A percentile compares a stretch with the other conserved stretches of the same genome.
Conservation (phyloP, 92 coral and sea anemone species). For the Heliopora coerulea region DNA sequence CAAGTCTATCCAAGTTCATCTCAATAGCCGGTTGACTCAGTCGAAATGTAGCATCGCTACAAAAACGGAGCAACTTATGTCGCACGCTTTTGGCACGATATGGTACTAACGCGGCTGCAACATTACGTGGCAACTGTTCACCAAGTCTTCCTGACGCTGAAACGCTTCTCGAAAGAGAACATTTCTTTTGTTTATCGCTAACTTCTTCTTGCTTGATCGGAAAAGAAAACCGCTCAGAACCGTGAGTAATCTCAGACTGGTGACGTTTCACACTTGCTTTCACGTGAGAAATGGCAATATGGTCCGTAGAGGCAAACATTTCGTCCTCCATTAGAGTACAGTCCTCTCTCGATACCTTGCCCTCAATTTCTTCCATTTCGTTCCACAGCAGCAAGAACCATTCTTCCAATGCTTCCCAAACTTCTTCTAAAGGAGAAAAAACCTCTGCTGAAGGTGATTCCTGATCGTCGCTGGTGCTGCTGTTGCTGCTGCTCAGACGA, state of each 20-base stretch:
- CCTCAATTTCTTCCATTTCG: conserved; percentile 53
- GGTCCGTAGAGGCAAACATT: background rate
- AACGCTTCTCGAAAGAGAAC: conserved; percentile 17
- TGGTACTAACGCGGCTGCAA: conserved; percentile 58
- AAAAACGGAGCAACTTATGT: conserved; percentile 36
- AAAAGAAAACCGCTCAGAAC: conserved; percentile 1
- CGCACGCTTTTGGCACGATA: conserved; percentile 46
- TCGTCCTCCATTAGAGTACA: background rate
- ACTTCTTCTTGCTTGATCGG: conserved; percentile 3
- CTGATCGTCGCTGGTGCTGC: conserved; percentile 40
- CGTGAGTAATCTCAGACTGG: conserved; percentile 8
- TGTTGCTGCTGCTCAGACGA: conserved; percentile 42
- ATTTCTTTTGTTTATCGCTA: conserved; percentile 27
- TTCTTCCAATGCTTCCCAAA: conserved; percentile 57
- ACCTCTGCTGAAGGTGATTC: conserved; percentile 43
- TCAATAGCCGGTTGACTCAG: conserved; percentile 60
- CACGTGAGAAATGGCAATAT: background rate
- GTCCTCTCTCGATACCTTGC: conserved; percentile 13
- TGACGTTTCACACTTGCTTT: conserved; percentile 14
- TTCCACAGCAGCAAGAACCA: conserved; percentile 50
- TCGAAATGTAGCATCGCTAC: conserved; percentile 50
- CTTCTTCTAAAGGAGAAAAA: conserved; percentile 51
- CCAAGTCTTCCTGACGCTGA: conserved; percentile 48
- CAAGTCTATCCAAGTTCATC: conserved; percentile 50
- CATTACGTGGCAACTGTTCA: conserved; percentile 47